phyloP scores from a whole-genome alignment of 2,888 invertebrate species.

The Erebia palarica region DNA sequence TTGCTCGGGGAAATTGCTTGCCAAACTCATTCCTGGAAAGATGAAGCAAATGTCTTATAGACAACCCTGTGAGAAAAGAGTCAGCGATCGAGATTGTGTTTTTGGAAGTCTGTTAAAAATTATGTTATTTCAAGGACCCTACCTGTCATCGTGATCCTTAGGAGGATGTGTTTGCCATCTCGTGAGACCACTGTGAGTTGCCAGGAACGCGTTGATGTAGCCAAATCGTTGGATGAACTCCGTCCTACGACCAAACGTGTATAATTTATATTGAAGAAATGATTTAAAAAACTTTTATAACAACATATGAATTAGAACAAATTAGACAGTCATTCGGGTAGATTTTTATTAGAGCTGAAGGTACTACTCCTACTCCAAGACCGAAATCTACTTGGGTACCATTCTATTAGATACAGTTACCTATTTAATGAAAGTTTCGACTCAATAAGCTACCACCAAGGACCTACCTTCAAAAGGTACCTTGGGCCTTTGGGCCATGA shows the following conservation, averaged over 20 bases:
- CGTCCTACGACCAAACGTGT: slow-evolving; percentile 82
- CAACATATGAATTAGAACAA: neutral
- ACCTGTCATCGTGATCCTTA: slow-evolving; percentile 71
- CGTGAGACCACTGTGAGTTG: slow-evolving; percentile 94
- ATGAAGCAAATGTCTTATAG: neutral
- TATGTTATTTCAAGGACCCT: slow-evolving; percentile 38
- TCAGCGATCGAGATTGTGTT: neutral
- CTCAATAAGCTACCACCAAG: neutral
- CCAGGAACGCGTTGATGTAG: slow-evolving; percentile 92
- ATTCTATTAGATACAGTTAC: neutral
- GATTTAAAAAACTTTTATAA: neutral
- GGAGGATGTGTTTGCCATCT: slow-evolving; percentile 90
- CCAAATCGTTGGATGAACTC: slow-evolving; percentile 93
- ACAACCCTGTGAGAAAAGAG: too few relatives aligned
- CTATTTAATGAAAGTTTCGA: neutral
- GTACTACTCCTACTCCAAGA: too few relatives aligned
- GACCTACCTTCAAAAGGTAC: neutral
- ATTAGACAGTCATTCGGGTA: neutral
- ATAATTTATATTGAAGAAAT: neutral
- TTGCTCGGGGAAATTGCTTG: slow-evolving; percentile 88
- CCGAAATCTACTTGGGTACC: too few relatives aligned
- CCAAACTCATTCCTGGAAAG: slow-evolving; percentile 85
- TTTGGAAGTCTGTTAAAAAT: too few relatives aligned
- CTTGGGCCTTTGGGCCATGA: neutral
- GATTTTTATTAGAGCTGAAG: neutral